Conservation (phyloP, 2,888 invertebrate genomes). For the Ichneumon xanthorius region DNA sequence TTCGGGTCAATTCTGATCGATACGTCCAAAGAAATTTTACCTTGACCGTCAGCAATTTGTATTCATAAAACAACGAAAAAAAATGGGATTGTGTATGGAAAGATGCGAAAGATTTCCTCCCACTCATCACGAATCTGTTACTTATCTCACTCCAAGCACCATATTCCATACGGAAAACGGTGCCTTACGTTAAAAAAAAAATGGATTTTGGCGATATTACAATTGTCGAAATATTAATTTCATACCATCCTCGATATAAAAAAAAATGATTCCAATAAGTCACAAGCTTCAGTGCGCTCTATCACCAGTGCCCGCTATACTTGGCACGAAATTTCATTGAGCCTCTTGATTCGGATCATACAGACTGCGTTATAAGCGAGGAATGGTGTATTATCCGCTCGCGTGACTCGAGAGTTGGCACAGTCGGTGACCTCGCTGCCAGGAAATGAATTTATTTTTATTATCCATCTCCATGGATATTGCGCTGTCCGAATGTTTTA, state of each 20-base stretch:
- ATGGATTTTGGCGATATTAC: not conserved
- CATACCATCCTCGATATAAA: not conserved
- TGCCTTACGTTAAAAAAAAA: not conserved
- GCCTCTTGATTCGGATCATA: conserved; percentile 37
- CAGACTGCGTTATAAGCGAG: conserved; percentile 23
- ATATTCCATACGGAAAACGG: too few species aligned
- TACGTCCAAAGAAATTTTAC: conserved; percentile 78
- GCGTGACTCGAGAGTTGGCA: conserved; percentile 66
- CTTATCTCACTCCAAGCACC: too few species aligned
- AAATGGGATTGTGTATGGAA: too few species aligned
- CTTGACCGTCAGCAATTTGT: not conserved
- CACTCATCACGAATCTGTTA: too few species aligned
- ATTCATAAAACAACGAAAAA: too few species aligned
- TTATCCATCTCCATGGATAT: conserved; percentile 62
- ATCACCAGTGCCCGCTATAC: not conserved
- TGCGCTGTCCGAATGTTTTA: conserved; percentile 63
- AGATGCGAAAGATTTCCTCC: too few species aligned
- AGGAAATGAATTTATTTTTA: conserved; percentile 69
- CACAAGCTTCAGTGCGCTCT: not conserved
- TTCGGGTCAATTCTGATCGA: conserved; percentile 79
- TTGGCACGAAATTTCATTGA: conserved; percentile 40
- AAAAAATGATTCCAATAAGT: not conserved
- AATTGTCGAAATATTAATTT: too few species aligned
- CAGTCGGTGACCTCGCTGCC: conserved; percentile 67
- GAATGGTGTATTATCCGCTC: conserved; percentile 53